A percentile compares a stretch with the other conserved stretches of the same genome.
Evolutionary conservation across 92 coral and sea anemone species (phyloP).

Genomic region (Actinernus sp.): DNA sequence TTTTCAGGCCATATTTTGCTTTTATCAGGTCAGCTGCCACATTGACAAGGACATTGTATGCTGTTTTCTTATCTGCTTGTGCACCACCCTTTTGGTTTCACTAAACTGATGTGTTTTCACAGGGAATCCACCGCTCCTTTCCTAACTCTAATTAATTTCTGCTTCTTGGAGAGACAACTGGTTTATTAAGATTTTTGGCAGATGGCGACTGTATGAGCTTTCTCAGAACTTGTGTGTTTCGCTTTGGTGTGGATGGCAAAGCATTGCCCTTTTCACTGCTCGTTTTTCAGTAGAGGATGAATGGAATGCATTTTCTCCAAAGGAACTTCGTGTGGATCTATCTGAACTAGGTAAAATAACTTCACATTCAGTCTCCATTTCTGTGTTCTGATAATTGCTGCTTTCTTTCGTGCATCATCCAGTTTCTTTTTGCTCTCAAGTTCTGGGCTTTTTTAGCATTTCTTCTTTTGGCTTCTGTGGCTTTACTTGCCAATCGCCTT

Average conservation of each 20-base stretch:
- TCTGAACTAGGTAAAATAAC: no score
- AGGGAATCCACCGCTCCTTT: background rate
- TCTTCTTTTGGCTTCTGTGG: no score
- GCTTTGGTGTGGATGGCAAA: constrained; percentile 1
- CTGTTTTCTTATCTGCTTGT: background rate
- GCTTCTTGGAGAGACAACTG: background rate
- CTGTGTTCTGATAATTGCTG: no score
- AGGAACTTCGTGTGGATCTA: no score
- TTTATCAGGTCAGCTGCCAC: background rate
- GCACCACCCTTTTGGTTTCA: constrained; percentile 10
- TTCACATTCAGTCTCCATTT: no score
- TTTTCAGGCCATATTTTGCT: background rate
- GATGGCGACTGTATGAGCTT: background rate
- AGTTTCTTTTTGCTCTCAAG: no score
- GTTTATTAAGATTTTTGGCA: no score
- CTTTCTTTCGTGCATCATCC: no score
- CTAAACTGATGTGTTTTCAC: background rate
- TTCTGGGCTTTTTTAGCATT: no score
- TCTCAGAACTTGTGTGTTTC: background rate
- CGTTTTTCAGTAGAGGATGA: constrained; percentile 15
- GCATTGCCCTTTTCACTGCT: constrained; percentile 22
- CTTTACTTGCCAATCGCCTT: no score
- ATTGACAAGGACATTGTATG: background rate
- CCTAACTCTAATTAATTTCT: background rate
- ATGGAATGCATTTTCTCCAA: constrained; percentile 11